Conservation (phyloP, 2,797 vertebrate species). For the Synaphobranchus kaupii region DNA sequence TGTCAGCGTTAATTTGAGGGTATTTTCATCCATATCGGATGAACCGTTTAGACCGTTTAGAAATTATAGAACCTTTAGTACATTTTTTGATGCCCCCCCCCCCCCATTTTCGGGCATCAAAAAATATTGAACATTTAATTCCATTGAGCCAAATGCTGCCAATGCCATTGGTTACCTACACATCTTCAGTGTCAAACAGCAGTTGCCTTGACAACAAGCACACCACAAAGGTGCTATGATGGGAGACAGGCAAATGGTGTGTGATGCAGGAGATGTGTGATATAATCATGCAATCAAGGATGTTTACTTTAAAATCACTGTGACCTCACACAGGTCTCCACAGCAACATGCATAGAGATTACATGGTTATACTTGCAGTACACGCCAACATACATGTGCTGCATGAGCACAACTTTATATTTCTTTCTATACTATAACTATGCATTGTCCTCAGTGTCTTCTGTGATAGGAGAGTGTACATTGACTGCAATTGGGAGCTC, state of each 20-base stretch:
- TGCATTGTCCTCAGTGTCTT: background rate
- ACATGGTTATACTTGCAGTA: background rate
- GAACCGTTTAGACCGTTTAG: too few relatives aligned
- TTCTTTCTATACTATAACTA: background rate
- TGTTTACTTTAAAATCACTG: constrained; percentile 60
- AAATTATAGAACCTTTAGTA: too few relatives aligned
- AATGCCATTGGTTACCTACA: constrained; percentile 70
- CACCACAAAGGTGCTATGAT: constrained; percentile 71
- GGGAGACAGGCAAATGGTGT: constrained; percentile 66
- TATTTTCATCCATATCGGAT: too few relatives aligned
- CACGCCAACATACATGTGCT: background rate
- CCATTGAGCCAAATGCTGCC: constrained; percentile 59
- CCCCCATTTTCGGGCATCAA: too few relatives aligned
- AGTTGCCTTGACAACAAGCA: constrained; percentile 77
- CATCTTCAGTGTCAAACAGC: constrained; percentile 72
- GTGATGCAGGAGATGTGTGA: constrained; percentile 60
- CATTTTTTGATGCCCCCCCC: too few relatives aligned
- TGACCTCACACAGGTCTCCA: constrained; percentile 48
- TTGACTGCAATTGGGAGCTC: background rate
- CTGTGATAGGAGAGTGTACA: background rate
- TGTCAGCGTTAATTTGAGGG: too few relatives aligned
- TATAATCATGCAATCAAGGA: constrained; percentile 73
- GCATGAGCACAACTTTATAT: background rate
- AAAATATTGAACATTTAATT: too few relatives aligned
- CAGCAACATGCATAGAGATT: constrained; percentile 49